These are phyloP conservation scores for Callinectes sapidus DNA, from an alignment of 2,888 invertebrate species.

Conservation along the genomic window DNA sequence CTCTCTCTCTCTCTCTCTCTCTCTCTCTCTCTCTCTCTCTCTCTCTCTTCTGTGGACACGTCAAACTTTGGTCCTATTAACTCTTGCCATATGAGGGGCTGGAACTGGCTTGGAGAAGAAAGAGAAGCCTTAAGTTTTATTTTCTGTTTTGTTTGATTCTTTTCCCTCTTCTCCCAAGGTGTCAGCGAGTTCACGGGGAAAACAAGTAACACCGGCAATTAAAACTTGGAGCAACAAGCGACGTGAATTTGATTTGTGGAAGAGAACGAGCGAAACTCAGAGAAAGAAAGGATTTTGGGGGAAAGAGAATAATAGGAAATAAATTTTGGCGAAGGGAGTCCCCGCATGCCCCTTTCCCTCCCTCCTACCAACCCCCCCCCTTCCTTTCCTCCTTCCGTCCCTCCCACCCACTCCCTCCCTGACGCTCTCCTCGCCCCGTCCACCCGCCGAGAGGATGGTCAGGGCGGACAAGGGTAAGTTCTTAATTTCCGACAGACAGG, in stretches of 20 bases:
- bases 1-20: conserved; percentile 42
- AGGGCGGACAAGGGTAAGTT: conserved; percentile 48
- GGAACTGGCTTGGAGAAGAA: not conserved
- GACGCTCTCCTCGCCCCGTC: conserved; percentile 4
- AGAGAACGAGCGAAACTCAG: conserved; percentile 17
- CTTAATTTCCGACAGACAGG: conserved; percentile 61
- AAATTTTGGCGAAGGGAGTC: conserved; percentile 42
- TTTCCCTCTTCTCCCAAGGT: not conserved
- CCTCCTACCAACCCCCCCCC: not conserved
- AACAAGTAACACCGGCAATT: not conserved
- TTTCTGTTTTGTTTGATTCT: not conserved
- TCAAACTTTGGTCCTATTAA: conserved; percentile 61
- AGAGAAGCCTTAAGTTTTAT: not conserved
- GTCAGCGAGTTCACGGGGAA: not conserved
- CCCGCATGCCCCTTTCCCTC: not conserved
- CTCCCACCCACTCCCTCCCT: not conserved
- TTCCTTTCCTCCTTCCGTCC: not conserved
- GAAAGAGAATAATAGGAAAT: conserved; percentile 56
- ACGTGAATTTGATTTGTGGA: not conserved
- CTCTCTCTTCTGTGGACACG: conserved; percentile 52
- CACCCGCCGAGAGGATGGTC: conserved; percentile 40
- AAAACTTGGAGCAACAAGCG: not conserved
- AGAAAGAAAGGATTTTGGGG: not conserved
- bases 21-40: conserved; percentile 29
- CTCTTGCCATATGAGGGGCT: conserved; percentile 60